Evolutionary conservation across 2,113 vertebrate species (phyloP).

Genomic region (Nesogale talazaci): DNA sequence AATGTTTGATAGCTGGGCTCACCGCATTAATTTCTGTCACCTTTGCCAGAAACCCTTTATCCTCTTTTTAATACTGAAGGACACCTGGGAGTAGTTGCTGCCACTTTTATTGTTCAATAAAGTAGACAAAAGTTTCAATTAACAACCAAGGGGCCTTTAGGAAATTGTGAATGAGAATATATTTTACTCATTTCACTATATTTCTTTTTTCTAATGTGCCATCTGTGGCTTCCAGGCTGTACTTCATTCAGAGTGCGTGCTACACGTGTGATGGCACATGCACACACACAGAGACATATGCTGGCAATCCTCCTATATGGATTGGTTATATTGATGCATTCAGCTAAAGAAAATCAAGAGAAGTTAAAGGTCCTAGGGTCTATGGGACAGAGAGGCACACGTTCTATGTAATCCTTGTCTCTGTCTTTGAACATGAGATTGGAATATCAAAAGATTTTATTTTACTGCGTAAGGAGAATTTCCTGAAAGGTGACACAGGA

Average conservation of each 20-base stretch:
- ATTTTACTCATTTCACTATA: slow-evolving; percentile 90
- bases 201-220: slow-evolving; percentile 86
- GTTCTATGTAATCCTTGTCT: fast-evolving
- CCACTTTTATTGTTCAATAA: slow-evolving; percentile 92
- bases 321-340: slow-evolving; percentile 43
- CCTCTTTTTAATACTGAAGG: slow-evolving; percentile 89
- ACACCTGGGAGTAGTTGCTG: slow-evolving; percentile 89
- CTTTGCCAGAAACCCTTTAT: slow-evolving; percentile 87
- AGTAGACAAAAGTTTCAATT: slow-evolving; percentile 91
- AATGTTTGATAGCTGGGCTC: slow-evolving; percentile 91
- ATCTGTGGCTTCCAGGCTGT: slow-evolving; percentile 80
- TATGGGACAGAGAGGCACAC: neutral
- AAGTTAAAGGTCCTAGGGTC: neutral
- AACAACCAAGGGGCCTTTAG: slow-evolving; percentile 86
- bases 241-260: slow-evolving; percentile 33
- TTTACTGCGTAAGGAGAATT: neutral
- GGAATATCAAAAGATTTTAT: neutral
- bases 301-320: neutral
- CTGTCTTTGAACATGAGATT: neutral
- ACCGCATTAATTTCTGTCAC: slow-evolving; percentile 89
- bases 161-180: slow-evolving; percentile 87
- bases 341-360: slow-evolving; percentile 18
- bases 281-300: neutral
- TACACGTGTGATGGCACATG: neutral
- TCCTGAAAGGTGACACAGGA: neutral